Conservation (phyloP, 2,888 invertebrate species). For the Lysandra bellargus region DNA sequence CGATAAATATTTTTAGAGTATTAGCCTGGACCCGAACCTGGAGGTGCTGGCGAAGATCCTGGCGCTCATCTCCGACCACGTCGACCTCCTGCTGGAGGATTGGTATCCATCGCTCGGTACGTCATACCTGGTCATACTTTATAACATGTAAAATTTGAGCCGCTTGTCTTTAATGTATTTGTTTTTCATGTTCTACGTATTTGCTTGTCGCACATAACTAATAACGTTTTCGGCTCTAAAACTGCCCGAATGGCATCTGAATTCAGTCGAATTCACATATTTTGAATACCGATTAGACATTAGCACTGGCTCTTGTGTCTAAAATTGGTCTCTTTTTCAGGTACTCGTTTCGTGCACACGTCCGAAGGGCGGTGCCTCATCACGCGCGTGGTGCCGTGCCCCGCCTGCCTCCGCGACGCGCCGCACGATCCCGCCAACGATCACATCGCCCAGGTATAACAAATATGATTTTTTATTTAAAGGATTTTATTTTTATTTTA, state of each 20-base stretch:
- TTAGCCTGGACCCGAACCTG: slow-evolving; percentile 88
- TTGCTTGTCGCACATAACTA: no score
- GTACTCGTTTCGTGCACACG: slow-evolving; percentile 98
- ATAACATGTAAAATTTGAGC: background rate
- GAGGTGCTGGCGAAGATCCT: slow-evolving; percentile 90
- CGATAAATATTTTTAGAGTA: slow-evolving; percentile 64
- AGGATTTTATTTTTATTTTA: no score
- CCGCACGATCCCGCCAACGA: slow-evolving; percentile 44
- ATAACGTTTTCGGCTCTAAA: no score
- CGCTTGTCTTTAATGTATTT: background rate
- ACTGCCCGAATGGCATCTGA: no score
- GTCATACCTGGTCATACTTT: slow-evolving; percentile 43
- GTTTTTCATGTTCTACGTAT: no score
- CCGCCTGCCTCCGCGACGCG: slow-evolving; percentile 85
- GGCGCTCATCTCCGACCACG: slow-evolving; percentile 95
- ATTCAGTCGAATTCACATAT: no score
- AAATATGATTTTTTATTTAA: no score
- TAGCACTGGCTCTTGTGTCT: no score
- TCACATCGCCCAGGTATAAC: slow-evolving; percentile 46
- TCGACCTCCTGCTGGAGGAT: slow-evolving; percentile 97
- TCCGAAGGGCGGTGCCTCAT: slow-evolving; percentile 97
- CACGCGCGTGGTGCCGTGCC: slow-evolving; percentile 95
- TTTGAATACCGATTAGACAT: no score
- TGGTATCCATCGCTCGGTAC: slow-evolving; percentile 95
- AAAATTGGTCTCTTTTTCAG: slow-evolving; percentile 56